These are phyloP conservation scores for Catharus bicknelli DNA, from an alignment of 2,113 vertebrate genomes.

Conservation along the genomic window DNA sequence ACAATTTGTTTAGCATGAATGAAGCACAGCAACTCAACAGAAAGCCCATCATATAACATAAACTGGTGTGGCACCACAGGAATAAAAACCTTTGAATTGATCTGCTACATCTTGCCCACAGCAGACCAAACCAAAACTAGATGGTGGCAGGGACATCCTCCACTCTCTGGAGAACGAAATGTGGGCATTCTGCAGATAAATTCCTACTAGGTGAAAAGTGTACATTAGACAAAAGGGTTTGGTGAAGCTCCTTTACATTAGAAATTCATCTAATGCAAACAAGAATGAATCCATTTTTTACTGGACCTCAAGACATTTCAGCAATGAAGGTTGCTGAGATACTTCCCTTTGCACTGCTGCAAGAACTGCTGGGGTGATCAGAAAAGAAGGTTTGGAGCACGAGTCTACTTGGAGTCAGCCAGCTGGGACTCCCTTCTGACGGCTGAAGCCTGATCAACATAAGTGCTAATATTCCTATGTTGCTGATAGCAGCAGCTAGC, in stretches of 20 bases:
- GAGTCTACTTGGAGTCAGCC: background rate
- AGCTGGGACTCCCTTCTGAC: background rate
- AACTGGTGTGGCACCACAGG: fast-evolving
- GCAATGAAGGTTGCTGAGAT: background rate
- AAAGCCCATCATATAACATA: background rate
- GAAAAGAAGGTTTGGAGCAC: background rate
- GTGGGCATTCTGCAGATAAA: background rate
- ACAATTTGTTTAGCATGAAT: background rate
- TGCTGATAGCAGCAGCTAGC: background rate
- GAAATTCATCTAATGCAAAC: background rate
- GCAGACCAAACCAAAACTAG: background rate
- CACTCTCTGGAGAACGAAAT: background rate
- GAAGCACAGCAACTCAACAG: fast-evolving
- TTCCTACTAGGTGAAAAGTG: background rate
- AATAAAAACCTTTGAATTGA: background rate
- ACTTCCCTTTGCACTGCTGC: background rate
- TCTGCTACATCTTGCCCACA: background rate
- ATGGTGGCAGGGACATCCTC: background rate
- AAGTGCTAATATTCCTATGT: background rate
- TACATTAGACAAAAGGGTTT: background rate
- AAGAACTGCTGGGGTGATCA: fast-evolving
- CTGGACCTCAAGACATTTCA: background rate
- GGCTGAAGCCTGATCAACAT: background rate
- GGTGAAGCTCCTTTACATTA: background rate
- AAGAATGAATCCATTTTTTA: background rate